Evolutionary conservation across 2,113 vertebrate species (phyloP), one percentile per base, ranked within the genome.

Genomic region (Motacilla tschutschensis): DNA sequence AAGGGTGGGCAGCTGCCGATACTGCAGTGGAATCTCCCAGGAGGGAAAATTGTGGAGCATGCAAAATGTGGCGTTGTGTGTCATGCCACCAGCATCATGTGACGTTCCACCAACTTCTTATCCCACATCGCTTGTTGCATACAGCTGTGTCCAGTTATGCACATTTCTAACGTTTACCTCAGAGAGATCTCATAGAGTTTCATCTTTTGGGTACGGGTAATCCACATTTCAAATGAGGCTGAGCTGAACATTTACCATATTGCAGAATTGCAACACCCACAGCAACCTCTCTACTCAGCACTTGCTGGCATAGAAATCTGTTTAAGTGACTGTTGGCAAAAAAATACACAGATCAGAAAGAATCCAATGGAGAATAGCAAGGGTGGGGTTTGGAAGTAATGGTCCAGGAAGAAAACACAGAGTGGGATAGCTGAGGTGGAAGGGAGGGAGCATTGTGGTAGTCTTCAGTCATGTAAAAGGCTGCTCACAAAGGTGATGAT

Each of bases 311-410:
- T 20, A 51, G 36, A 79, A 83, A 78, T 60, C 58, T 59, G 16
- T 22, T 69, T 2, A 1, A 25, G 43, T 54, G 64, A 58, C 35
- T 54, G 12, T 26, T 51, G 75, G 36, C 25, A 71, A 79, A 81
- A 51, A 9, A 0, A 2, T 48, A 41, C 35, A 25, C 24, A 0
- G 1, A 36, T 46, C 3, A 5, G 54, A 72, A 18, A 76, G 31
- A 75, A 64, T 57, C n/a, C 0, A 0, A 4, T 21, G 20, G 28
- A 70, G 35, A 86, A 46, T 3, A 36, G 47, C 41, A 54, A 74
- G 40, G 8, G 3, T 65, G 40, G 8, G 15, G 5, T 48, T 74
- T 88, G 77, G 48, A 83, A 87, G 25, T n/a, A 43, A 24, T 8
- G 24, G n/a, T 6, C 24, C 18, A 12, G 44, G 47, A 51, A 41